phyloP scores from a whole-genome alignment of 53 echinoderm and acorn worm genomes.

The Arbacia lixula region DNA sequence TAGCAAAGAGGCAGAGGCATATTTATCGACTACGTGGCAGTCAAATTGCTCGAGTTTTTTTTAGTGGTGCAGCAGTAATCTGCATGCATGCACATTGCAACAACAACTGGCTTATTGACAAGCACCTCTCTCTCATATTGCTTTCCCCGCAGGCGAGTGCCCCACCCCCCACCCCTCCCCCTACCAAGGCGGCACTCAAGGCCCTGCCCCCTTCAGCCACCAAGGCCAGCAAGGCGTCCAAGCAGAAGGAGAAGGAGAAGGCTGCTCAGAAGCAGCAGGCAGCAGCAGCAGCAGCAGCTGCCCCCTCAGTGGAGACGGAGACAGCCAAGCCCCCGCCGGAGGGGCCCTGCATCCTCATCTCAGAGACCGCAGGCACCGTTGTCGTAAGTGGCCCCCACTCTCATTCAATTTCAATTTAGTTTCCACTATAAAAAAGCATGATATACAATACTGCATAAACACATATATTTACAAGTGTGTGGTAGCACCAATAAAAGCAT shows the following conservation, averaged over 20 bases:
- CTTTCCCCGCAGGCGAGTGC: not conserved
- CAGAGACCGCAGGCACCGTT: conserved; percentile 88
- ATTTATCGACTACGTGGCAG: too few species aligned
- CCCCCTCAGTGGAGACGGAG: conserved; percentile 9
- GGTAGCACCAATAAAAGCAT: too few species aligned
- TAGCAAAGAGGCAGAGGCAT: too few species aligned
- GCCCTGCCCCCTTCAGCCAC: conserved; percentile 63
- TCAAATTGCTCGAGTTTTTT: too few species aligned
- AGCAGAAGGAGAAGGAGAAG: conserved; percentile 53
- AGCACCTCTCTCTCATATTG: too few species aligned
- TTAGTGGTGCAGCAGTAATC: too few species aligned
- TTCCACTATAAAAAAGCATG: too few species aligned
- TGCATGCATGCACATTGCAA: too few species aligned
- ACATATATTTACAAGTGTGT: too few species aligned
- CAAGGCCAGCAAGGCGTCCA: conserved; percentile 56
- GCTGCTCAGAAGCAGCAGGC: conserved; percentile 52
- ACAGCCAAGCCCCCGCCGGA: conserved; percentile 30
- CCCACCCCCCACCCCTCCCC: conserved; percentile 41
- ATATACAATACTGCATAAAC: too few species aligned
- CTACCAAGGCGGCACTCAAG: conserved; percentile 68
- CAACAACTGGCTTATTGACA: too few species aligned
- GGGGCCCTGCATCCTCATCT: conserved; percentile 76
- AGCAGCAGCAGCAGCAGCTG: conserved; percentile 25
- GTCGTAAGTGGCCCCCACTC: conserved; percentile 84
- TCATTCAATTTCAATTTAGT: too few species aligned